Evolutionary conservation across 2,888 invertebrate species (phyloP).

Genomic region (Aporophyla nigra): DNA sequence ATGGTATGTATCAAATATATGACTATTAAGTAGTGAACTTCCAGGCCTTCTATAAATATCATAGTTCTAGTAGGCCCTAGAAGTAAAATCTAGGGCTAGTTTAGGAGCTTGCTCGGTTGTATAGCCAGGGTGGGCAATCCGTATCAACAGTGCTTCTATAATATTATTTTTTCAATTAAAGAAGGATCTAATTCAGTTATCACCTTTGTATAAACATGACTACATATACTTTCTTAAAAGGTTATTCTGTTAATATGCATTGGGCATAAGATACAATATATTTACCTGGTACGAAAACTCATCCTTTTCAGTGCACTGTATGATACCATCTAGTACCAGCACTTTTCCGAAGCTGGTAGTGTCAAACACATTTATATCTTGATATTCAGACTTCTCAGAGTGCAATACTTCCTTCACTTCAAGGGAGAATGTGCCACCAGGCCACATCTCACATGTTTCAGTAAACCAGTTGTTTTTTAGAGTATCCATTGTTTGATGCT

Average conservation of each 20-base stretch:
- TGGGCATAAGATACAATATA: background rate
- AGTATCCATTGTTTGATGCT: constrained; percentile 91
- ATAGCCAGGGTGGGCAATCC: background rate
- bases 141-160: too few species aligned
- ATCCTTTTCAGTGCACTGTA: constrained; percentile 98
- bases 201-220: background rate
- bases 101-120: too few species aligned
- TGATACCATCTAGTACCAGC: constrained; percentile 98
- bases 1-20: background rate
- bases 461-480: constrained; percentile 97
- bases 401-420: constrained; percentile 95
- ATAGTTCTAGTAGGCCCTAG: background rate
- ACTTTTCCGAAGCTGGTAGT: constrained; percentile 96
- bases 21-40: too few species aligned
- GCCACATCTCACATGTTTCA: constrained; percentile 97
- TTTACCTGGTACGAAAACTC: constrained; percentile 97
- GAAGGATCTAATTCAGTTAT: background rate
- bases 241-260: background rate
- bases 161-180: background rate
- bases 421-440: constrained; percentile 96
- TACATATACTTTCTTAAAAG: background rate
- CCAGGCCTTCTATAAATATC: background rate
- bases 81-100: background rate
- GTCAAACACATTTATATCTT: constrained; percentile 95
- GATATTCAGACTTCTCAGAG: constrained; percentile 95